Evolutionary conservation across 2,888 invertebrate species (phyloP).

Genomic region (Chalcis sispes): DNA sequence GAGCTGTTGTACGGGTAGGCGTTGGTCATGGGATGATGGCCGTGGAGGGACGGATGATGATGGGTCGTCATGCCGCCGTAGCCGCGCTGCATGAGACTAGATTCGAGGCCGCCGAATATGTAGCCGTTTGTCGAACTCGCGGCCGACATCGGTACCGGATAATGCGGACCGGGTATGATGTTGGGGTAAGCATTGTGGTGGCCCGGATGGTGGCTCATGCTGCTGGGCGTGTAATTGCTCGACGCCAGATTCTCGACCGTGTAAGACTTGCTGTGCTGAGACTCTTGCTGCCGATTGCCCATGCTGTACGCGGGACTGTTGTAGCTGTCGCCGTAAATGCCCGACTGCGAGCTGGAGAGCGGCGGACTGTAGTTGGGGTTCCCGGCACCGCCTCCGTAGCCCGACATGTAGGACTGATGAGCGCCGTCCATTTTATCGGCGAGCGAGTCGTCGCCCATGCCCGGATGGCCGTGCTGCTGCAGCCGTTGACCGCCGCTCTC

Average conservation of each 20-base stretch:
- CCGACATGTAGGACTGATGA: slow-evolving; percentile 63
- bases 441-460: slow-evolving; percentile 68
- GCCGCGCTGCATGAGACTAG: slow-evolving; percentile 73
- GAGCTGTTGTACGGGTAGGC: slow-evolving; percentile 72
- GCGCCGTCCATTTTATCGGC: slow-evolving; percentile 69
- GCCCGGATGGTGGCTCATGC: slow-evolving; percentile 57
- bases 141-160: slow-evolving; percentile 72
- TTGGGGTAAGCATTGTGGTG: slow-evolving; percentile 73
- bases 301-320: slow-evolving; percentile 69
- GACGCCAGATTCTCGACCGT: slow-evolving; percentile 76
- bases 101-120: slow-evolving; percentile 72
- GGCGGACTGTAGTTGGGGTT: slow-evolving; percentile 71
- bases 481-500: slow-evolving; percentile 79
- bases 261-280: slow-evolving; percentile 73
- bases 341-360: slow-evolving; percentile 66
- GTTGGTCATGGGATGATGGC: slow-evolving; percentile 61
- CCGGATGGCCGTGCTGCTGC: slow-evolving; percentile 67
- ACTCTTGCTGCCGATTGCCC: slow-evolving; percentile 68
- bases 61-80: slow-evolving; percentile 56
- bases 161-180: slow-evolving; percentile 74
- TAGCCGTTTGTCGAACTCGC: slow-evolving; percentile 71
- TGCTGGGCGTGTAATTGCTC: slow-evolving; percentile 75
- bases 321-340: slow-evolving; percentile 66
- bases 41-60: slow-evolving; percentile 61
- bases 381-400: slow-evolving; percentile 64